Evolutionary conservation across 2,113 vertebrate species (phyloP), one percentile per base, ranked within the genome.

Genomic region (Benitochromis conjunctus): DNA sequence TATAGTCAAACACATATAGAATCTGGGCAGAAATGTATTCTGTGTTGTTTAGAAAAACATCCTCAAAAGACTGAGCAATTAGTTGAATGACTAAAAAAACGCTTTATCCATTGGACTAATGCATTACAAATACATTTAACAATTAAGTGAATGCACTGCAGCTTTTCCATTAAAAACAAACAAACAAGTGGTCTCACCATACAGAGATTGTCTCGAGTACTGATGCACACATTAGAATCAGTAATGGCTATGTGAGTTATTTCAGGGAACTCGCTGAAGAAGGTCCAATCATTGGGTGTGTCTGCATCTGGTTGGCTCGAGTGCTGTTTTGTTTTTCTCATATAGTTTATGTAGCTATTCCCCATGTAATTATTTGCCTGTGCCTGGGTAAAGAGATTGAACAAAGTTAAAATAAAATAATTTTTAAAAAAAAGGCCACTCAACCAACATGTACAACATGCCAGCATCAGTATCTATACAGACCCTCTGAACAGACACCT

Each of bases 181-280:
- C 31, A 84, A 87, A 76, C 36, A 57, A 84, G 81, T 19, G 7
- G 66, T 84, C 96, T 94, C 91, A 99, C 98, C 97, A 99, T 94
- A 91, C 96, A 95, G 64, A 91, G 86, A 92, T 97, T 98, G 95
- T 98, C 97, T 93, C 98, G 97, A 29, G 95, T 96, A 89, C 96
- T 94, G 92, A 99, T 92, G 95, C 93, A 95, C 93, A 98, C 94
- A 7, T 90, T 79, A 76, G 69, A 26, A 0, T 95, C 97, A 36
- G 89, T 94, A 81, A 98, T 55, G 84, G 96, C 95, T 3, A 98
- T 86, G 56, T 98, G 98, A 2, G 97, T 98, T 91, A 99, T 97
- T 51, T 97, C 97, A 53, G 95, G 96, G 88, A 99, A 99, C 91
- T 99, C 97, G 0, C 97, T 98, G 95, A 99, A 98, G 14, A 38